Evolutionary conservation across 1,140 invertebrate genomes (phyloP), one percentile per base, ranked within the genome.

Genomic region (Drosophila grimshawi): DNA sequence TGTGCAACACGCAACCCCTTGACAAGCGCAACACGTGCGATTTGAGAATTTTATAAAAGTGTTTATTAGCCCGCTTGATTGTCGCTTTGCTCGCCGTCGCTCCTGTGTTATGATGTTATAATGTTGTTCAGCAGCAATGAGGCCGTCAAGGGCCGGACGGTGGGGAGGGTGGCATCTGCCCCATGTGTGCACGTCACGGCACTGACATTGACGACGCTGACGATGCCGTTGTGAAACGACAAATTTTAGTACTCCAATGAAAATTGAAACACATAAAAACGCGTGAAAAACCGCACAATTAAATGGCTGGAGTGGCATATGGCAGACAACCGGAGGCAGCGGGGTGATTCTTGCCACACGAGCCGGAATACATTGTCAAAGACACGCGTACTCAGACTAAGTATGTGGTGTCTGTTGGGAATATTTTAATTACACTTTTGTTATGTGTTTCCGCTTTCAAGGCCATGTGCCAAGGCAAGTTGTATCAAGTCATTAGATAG

Each of bases 21-120:
- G 82, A 88, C 82, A 86, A 82, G 78, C 68, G 85, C 80, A 79
- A 86, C 83, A 86, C 82, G 83, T 88, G 82, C 83, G 80, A 77
- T 88, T 82, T 70, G 65, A 83, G 83, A 88, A 88, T 86, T 85
- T 83, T 88, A 88, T 82, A 88, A 82, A 70, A 86, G 82, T 86
- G 82, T 86, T 86, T 86, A 88, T 86, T 82, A 67, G 82, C 83
- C 83, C 72, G 60, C 56, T 64, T 33, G 45, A 79, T 64, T 48
- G 57, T 65, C 59, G 56, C 61, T 65, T 46, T 64, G 72, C 10
- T 41, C 19, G 27, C 61, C 30, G 27, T 59, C 48, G 57, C 56
- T 66, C 19, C 56, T 35, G 5, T 41, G n/a, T n/a, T 55, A 53
- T 67, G 43, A 48, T 67, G 19, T 19, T 77, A 67, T 37, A 55